Conservation (phyloP, 2,888 invertebrate species). For the Mystacides longicornis region DNA sequence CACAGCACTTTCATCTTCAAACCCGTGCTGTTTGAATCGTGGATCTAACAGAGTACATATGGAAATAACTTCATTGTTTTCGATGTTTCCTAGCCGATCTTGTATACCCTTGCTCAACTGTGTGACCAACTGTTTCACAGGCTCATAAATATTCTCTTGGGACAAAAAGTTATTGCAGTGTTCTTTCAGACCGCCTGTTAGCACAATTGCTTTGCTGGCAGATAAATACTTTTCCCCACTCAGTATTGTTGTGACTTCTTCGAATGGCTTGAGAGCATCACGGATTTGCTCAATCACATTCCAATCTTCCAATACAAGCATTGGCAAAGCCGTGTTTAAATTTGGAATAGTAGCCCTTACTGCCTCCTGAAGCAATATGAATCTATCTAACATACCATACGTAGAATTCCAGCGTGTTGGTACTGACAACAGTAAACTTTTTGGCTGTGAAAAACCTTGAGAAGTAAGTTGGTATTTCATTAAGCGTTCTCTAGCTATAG, state of each 20-base stretch:
- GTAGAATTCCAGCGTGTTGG: slow-evolving; percentile 1
- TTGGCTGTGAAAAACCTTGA: neutral
- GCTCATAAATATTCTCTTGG: neutral
- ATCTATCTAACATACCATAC: neutral
- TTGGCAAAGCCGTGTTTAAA: neutral
- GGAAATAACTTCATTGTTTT: neutral
- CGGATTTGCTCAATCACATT: neutral
- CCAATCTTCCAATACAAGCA: neutral
- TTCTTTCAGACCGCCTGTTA: neutral
- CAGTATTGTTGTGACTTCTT: neutral
- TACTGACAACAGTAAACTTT: neutral
- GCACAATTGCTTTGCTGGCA: neutral
- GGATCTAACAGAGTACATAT: neutral
- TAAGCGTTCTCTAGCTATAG: neutral
- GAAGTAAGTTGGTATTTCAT: neutral
- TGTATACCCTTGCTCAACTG: neutral
- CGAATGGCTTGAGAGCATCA: neutral
- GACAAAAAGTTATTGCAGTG: neutral
- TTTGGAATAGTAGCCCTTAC: neutral
- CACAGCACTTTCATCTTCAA: neutral
- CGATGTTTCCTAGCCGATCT: neutral
- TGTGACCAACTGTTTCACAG: neutral
- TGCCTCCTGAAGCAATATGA: neutral
- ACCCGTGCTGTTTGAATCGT: neutral
- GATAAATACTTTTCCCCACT: neutral